These are phyloP conservation scores for Phoebastria nigripes DNA, from an alignment of 2,797 vertebrate genomes.

Conservation along the genomic window DNA sequence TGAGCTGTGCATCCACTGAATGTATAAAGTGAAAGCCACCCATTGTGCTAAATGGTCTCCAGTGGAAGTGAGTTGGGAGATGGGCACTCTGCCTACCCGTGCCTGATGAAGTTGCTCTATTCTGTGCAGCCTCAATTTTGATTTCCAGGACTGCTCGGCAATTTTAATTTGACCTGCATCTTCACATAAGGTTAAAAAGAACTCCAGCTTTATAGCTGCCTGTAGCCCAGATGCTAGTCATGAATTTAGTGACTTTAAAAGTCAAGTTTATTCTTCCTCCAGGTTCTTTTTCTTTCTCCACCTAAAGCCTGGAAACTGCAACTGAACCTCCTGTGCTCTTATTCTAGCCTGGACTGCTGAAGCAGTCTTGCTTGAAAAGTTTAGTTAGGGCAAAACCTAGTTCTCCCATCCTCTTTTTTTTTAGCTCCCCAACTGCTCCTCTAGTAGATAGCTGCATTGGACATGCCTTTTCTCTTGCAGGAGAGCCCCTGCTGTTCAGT, in stretches of 20 bases:
- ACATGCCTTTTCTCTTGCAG: not conserved
- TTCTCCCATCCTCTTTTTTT: not conserved
- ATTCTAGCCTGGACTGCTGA: not conserved
- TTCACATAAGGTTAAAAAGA: not conserved
- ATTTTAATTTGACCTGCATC: not conserved
- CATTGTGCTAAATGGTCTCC: rapidly evolving
- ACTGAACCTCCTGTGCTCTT: not conserved
- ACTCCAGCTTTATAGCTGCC: not conserved
- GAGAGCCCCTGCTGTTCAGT: not conserved
- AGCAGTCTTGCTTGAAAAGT: not conserved
- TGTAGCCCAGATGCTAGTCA: not conserved
- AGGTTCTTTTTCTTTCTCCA: not conserved
- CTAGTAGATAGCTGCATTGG: not conserved
- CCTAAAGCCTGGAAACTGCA: not conserved
- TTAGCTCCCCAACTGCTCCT: not conserved
- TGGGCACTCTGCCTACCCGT: rapidly evolving
- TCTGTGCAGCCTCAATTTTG: not conserved
- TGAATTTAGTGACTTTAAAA: not conserved
- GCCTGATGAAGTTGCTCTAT: not conserved
- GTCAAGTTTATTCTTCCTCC: not conserved
- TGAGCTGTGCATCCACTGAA: not conserved
- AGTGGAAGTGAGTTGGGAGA: not conserved
- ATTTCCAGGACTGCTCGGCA: not conserved
- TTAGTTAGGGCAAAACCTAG: not conserved
- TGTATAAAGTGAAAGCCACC: not conserved